A percentile compares a stretch with the other conserved stretches of the same genome.
Conservation (phyloP, 2,113 vertebrate species). For the Sprattus sprattus region DNA sequence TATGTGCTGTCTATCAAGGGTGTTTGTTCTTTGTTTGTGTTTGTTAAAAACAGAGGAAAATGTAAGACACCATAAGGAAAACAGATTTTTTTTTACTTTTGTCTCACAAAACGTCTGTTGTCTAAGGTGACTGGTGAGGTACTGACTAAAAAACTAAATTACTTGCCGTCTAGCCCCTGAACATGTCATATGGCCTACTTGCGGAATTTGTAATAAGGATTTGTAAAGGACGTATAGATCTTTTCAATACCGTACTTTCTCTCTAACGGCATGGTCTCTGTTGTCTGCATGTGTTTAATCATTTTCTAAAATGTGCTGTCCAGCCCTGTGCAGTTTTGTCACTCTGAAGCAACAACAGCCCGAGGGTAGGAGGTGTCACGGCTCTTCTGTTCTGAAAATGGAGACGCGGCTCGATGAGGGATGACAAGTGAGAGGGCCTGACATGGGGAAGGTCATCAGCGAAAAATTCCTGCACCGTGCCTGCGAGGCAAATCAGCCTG, state of each 20-base stretch:
- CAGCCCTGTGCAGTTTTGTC: slow-evolving; percentile 43
- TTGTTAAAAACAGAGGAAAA: not conserved
- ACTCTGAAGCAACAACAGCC: slow-evolving; percentile 48
- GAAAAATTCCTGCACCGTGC: not conserved
- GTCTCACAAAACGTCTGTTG: not conserved
- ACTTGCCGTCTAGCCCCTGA: not conserved
- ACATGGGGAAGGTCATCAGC: slow-evolving; percentile 43
- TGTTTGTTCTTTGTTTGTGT: not conserved
- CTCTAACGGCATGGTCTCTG: not conserved
- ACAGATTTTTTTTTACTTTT: no score
- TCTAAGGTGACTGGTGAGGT: not conserved
- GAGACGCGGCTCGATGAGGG: slow-evolving; percentile 40
- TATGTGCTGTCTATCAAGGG: not conserved
- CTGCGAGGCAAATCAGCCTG: not conserved
- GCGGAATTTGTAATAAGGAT: not conserved
- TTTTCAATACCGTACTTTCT: not conserved
- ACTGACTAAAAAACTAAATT: not conserved
- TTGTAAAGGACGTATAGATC: not conserved
- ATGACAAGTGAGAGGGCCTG: slow-evolving; percentile 40
- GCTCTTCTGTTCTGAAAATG: slow-evolving; percentile 51
- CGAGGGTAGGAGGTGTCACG: slow-evolving; percentile 45
- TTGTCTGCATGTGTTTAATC: slow-evolving; percentile 43
- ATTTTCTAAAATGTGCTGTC: slow-evolving; percentile 33
- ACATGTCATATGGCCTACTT: not conserved
- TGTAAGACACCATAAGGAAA: not conserved